These are phyloP conservation scores for Ostrea edulis DNA, from an alignment of 1,140 invertebrate species.

Conservation along the genomic window DNA sequence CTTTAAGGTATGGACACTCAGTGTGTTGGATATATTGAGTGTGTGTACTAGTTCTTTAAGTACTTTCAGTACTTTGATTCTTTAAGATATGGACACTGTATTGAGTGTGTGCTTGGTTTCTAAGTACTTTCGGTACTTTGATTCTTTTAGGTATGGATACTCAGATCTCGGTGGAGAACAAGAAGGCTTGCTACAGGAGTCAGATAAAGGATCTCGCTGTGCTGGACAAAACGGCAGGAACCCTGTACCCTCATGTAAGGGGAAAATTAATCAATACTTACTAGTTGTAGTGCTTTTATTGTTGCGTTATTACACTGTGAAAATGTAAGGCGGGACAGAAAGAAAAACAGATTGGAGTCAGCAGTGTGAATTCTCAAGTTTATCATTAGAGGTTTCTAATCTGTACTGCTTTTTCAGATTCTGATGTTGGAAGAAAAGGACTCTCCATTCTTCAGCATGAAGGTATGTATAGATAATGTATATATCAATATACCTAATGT, in stretches of 20 bases:
- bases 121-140: no score
- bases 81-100: slow-evolving; percentile 84
- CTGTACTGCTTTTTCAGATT: slow-evolving; percentile 64
- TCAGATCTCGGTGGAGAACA: slow-evolving; percentile 86
- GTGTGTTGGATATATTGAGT: not conserved
- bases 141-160: slow-evolving; percentile 85
- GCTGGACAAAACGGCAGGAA: slow-evolving; percentile 87
- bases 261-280: not conserved
- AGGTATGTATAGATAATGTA: slow-evolving; percentile 52
- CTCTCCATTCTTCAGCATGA: slow-evolving; percentile 65
- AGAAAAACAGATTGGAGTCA: no score
- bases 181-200: slow-evolving; percentile 86
- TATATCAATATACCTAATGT: not conserved
- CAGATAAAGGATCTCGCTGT: slow-evolving; percentile 85
- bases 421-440: slow-evolving; percentile 71
- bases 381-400: no score
- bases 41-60: slow-evolving; percentile 38
- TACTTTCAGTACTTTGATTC: no score
- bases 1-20: slow-evolving; percentile 84
- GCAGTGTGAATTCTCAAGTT: no score
- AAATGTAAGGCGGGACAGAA: no score
- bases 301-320: no score
- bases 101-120: slow-evolving; percentile 26
- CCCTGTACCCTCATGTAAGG: slow-evolving; percentile 88
- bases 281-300: no score